phyloP scores from a whole-genome alignment of 2,113 vertebrate genomes.

The Alces alces region DNA sequence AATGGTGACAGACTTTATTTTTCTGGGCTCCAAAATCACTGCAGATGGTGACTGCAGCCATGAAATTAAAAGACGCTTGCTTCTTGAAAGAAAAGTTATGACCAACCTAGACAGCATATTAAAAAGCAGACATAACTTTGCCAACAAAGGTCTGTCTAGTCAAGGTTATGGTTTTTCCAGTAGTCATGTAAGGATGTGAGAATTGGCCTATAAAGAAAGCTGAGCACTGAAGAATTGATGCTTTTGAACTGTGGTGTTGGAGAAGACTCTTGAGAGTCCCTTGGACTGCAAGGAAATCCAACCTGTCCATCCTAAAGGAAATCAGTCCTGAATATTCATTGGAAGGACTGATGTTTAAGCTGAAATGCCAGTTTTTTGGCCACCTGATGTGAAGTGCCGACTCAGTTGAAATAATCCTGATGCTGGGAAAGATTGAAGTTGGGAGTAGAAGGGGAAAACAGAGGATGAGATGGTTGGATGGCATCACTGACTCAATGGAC shows the following conservation, averaged over 20 bases:
- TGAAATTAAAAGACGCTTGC: neutral
- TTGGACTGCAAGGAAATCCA: neutral
- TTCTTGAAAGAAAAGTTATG: neutral
- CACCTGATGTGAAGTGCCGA: fast-evolving
- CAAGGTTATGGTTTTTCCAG: neutral
- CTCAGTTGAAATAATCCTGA: neutral
- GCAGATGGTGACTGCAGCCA: neutral
- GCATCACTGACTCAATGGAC: neutral
- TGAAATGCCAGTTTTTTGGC: neutral
- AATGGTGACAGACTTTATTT: neutral
- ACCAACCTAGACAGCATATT: neutral
- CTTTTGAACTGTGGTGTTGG: neutral
- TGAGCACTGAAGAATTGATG: neutral
- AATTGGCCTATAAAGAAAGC: neutral
- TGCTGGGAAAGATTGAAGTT: neutral
- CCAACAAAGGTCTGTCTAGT: neutral
- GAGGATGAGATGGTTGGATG: neutral
- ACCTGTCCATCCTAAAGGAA: neutral
- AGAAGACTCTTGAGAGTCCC: neutral
- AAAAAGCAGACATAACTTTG: neutral
- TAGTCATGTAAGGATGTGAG: neutral
- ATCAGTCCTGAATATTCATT: neutral
- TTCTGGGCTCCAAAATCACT: neutral
- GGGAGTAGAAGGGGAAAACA: neutral
- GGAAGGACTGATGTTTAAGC: neutral